Percentiles rank a stretch among this genome's conserved stretches.
phyloP scores from a whole-genome alignment of 2,113 vertebrate species.

The Calonectris borealis region DNA sequence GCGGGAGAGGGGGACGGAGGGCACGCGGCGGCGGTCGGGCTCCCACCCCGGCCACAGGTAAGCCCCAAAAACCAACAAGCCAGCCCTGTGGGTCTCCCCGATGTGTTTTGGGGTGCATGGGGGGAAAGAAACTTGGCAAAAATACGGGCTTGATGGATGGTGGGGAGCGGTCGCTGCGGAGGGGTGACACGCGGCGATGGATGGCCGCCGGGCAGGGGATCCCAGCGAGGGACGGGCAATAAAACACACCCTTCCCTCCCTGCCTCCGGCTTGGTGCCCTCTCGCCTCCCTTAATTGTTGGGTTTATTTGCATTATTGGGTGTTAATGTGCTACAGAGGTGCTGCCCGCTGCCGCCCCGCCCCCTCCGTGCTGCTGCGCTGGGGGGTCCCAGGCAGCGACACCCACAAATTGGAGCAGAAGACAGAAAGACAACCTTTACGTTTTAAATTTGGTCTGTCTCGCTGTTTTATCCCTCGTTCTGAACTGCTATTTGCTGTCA shows the following conservation, averaged over 20 bases:
- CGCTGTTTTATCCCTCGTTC: neutral
- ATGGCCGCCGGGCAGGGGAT: neutral
- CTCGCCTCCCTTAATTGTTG: fast-evolving
- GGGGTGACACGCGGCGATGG: neutral
- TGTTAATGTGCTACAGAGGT: neutral
- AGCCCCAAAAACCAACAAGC: neutral
- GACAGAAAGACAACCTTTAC: neutral
- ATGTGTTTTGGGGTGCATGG: neutral
- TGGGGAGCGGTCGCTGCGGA: fast-evolving
- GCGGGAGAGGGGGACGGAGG: neutral
- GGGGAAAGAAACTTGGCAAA: neutral
- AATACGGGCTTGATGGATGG: neutral
- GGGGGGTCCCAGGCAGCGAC: neutral
- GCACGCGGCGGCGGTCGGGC: neutral
- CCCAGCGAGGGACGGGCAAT: neutral
- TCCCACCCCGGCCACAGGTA: neutral
- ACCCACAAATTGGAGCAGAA: neutral
- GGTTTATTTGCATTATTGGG: neutral
- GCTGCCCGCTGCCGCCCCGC: fast-evolving
- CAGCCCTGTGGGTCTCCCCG: neutral
- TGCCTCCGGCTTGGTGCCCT: fast-evolving
- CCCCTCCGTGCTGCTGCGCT: fast-evolving
- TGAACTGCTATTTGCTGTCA: fast-evolving
- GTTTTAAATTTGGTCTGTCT: neutral
- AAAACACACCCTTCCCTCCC: neutral